Evolutionary conservation across 2,113 vertebrate genomes (phyloP), one percentile per base, ranked within the genome.

Genomic region (Sturnus vulgaris): DNA sequence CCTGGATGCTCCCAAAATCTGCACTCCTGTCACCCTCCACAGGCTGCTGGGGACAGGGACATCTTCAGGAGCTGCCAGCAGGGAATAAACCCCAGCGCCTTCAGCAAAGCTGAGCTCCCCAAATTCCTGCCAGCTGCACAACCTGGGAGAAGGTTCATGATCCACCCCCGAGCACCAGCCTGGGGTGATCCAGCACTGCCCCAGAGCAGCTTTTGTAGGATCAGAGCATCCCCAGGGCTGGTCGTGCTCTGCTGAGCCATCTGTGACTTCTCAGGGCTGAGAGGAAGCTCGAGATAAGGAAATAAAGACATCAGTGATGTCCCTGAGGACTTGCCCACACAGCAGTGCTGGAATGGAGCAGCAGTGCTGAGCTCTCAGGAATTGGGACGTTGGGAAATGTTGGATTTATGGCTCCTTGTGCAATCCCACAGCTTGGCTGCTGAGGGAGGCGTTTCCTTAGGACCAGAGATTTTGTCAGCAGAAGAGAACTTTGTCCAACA

Each of bases 341-440:
- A 78, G 82, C 4, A 0, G 23, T n/a, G 65, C 55, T 61, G 86
- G 89, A 40, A 44, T 59, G 75, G 19, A 50, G 30, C 5, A 42
- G 59, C 68, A 83, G 31, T 3, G 64, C 37, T 12, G 64, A 84
- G 69, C 64, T 23, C 92, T 69, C 88, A 10, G 79, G 83, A 79
- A n/a, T 10, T 53, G 68, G 82, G 85, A 82, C 55, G 47, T 44
- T 40, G 72, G 82, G 88, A 91, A 78, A 84, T 0, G 3, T 17
- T 4, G 60, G 85, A 90, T 90, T 95, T 88, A 64, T n/a, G 79
- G 73, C 46, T 93, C 79, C 90, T 68, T 87, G 91, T 85, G 94
- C 82, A 95, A 90, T 30, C 60, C 56, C 94, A 73, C 3, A 5
- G 68, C 27, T 30, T n/a, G 72, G 86, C 77, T 89, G 35, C 59